Percentiles rank a stretch among this genome's conserved stretches.
These are phyloP conservation scores for Drosophila repleta DNA, from an alignment of 1,140 invertebrate species.

Conservation along the genomic window DNA sequence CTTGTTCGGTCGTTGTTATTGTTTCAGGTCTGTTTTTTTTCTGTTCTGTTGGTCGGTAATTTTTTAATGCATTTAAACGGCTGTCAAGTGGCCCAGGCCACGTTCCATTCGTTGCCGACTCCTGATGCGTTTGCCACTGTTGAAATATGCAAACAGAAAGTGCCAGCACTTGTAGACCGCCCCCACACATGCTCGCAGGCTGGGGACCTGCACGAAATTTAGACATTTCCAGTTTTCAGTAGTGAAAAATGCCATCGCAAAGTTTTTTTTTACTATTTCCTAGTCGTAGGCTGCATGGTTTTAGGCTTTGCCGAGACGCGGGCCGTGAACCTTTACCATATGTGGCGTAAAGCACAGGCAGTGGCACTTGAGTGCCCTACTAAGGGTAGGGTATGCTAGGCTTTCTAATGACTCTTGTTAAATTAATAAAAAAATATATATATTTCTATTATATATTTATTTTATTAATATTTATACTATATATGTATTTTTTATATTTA, in stretches of 20 bases:
- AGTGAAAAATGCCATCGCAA: slow-evolving; percentile 45
- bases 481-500: no score
- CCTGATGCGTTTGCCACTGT: slow-evolving; percentile 40
- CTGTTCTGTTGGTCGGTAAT: slow-evolving; percentile 55
- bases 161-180: slow-evolving; percentile 38
- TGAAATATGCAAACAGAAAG: slow-evolving; percentile 63
- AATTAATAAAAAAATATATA: not conserved
- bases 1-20: not conserved
- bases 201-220: slow-evolving; percentile 46
- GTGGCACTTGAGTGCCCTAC: slow-evolving; percentile 40
- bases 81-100: slow-evolving; percentile 67
- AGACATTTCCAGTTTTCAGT: slow-evolving; percentile 55
- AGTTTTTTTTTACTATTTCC: slow-evolving; percentile 14
- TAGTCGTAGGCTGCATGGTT: slow-evolving; percentile 35
- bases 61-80: slow-evolving; percentile 79
- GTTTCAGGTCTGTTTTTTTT: slow-evolving; percentile 31
- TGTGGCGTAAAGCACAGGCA: slow-evolving; percentile 19
- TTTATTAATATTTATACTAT: not conserved
- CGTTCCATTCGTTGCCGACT: slow-evolving; percentile 19
- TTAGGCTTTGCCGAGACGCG: slow-evolving; percentile 3
- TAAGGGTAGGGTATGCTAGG: not conserved
- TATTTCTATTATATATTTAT: no score
- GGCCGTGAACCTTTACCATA: slow-evolving; percentile 8
- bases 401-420: not conserved
- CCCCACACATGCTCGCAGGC: not conserved